A percentile compares a stretch with the other conserved stretches of the same genome.
Conservation (phyloP, 2,113 vertebrate genomes). For the Neotragus moschatus region DNA sequence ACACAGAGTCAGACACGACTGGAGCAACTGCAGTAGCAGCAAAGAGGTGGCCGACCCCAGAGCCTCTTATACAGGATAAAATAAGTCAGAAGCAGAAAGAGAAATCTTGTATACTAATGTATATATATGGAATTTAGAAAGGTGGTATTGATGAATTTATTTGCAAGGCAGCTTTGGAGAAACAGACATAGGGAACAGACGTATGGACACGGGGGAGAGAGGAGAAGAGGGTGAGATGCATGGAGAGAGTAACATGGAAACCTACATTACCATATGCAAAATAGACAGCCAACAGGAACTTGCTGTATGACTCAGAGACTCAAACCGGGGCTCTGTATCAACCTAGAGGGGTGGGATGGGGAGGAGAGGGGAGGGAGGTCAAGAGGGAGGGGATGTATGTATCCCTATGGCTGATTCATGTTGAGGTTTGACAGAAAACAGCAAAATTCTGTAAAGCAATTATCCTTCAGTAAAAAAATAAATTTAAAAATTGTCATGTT, state of each 20-base stretch:
- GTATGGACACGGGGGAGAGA: rapidly evolving
- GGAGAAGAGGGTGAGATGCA: neutral
- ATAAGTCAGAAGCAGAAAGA: neutral
- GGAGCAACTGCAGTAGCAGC: too few species aligned
- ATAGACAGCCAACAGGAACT: neutral
- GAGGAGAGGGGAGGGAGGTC: neutral
- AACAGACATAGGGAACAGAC: neutral
- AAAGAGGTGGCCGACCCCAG: neutral
- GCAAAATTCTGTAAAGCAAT: neutral
- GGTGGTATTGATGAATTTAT: neutral
- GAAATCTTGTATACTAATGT: neutral
- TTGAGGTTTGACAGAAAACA: neutral
- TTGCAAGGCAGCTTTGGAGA: neutral
- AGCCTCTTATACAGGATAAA: neutral
- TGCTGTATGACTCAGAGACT: neutral
- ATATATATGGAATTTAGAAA: neutral
- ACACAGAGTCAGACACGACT: too few species aligned
- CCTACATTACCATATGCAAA: neutral
- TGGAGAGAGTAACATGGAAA: neutral
- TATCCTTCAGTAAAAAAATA: neutral
- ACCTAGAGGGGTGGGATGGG: neutral
- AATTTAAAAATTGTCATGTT: neutral
- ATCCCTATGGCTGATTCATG: neutral
- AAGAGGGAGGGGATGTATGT: neutral
- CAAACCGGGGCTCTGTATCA: neutral